Percentiles rank a stretch among this genome's conserved stretches.
These are phyloP conservation scores for Galeopterus variegatus DNA, from an alignment of 2,113 vertebrate species.

Conservation along the genomic window DNA sequence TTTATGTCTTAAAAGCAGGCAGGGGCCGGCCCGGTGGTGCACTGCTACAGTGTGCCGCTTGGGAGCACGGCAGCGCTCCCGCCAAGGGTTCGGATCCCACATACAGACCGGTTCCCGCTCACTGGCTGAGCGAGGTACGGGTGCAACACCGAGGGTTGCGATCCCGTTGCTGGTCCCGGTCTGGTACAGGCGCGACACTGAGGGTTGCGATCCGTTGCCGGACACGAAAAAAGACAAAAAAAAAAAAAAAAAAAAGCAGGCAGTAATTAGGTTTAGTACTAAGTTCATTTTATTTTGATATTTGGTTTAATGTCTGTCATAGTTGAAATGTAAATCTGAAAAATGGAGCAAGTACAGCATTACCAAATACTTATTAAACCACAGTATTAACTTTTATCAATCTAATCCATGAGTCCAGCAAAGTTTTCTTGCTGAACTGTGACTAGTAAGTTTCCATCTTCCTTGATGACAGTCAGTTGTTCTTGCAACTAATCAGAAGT, in stretches of 20 bases:
- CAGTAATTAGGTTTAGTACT: conserved; percentile 55
- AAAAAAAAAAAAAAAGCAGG: too few relatives aligned
- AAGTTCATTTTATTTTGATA: conserved; percentile 69
- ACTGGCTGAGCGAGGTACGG: too few relatives aligned
- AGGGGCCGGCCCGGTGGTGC: too few relatives aligned
- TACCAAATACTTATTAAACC: conserved; percentile 53
- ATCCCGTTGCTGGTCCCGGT: too few relatives aligned
- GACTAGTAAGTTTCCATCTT: conserved; percentile 50
- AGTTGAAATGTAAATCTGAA: conserved; percentile 48
- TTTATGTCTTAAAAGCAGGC: conserved; percentile 58
- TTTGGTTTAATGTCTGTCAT: conserved; percentile 62
- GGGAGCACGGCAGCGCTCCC: too few relatives aligned
- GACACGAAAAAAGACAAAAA: too few relatives aligned
- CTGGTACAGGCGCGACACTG: too few relatives aligned
- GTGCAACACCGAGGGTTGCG: too few relatives aligned
- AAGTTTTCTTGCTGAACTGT: not conserved
- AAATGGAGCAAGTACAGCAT: not conserved
- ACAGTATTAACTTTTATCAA: conserved; percentile 26
- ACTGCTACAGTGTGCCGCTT: too few relatives aligned
- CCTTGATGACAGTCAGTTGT: not conserved
- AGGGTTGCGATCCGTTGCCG: too few relatives aligned
- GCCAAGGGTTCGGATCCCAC: too few relatives aligned
- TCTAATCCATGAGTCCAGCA: not conserved
- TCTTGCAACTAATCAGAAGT: conserved; percentile 18
- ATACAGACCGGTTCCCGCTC: too few relatives aligned